phyloP scores from a whole-genome alignment of 2,888 invertebrate species.

The Cosmia pyralina region DNA sequence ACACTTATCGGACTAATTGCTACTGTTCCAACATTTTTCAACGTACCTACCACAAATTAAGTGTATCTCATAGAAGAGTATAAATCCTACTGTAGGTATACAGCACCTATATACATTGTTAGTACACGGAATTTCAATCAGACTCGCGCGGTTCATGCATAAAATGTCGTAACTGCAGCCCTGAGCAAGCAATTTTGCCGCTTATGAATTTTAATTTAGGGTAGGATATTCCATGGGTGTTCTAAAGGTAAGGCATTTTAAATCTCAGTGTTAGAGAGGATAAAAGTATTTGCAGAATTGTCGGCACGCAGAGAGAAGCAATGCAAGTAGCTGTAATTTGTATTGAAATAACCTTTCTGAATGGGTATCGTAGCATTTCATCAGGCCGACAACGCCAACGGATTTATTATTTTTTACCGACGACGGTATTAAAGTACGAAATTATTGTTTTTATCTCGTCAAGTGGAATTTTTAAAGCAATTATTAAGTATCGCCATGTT shows the following conservation, averaged over 20 bases:
- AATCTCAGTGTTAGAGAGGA: slow-evolving; percentile 78
- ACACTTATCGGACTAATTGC: slow-evolving; percentile 87
- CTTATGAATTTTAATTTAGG: slow-evolving; percentile 38
- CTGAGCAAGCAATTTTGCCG: slow-evolving; percentile 45
- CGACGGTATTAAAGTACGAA: slow-evolving; percentile 86
- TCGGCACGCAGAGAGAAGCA: slow-evolving; percentile 86
- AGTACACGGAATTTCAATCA: slow-evolving; percentile 90
- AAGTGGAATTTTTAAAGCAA: slow-evolving; percentile 88
- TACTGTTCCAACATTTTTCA: slow-evolving; percentile 81
- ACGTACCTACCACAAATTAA: slow-evolving; percentile 80
- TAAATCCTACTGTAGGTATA: slow-evolving; percentile 84
- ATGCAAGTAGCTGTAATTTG: slow-evolving; percentile 89
- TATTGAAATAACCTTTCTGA: slow-evolving; percentile 89
- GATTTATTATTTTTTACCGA: slow-evolving; percentile 89
- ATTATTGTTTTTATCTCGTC: slow-evolving; percentile 90
- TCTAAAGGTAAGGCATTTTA: slow-evolving; percentile 61
- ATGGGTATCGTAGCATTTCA: slow-evolving; percentile 88
- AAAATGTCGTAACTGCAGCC: slow-evolving; percentile 58
- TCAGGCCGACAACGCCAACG: slow-evolving; percentile 79
- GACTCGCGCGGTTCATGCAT: slow-evolving; percentile 57
- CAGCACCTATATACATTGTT: slow-evolving; percentile 84
- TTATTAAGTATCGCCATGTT: slow-evolving; percentile 87
- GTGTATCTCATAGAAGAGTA: slow-evolving; percentile 82
- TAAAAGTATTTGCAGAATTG: slow-evolving; percentile 89
- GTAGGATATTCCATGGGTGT: slow-evolving; percentile 52